Conservation (phyloP, 2,797 vertebrate species). For the Coccyzus lansbergi region DNA sequence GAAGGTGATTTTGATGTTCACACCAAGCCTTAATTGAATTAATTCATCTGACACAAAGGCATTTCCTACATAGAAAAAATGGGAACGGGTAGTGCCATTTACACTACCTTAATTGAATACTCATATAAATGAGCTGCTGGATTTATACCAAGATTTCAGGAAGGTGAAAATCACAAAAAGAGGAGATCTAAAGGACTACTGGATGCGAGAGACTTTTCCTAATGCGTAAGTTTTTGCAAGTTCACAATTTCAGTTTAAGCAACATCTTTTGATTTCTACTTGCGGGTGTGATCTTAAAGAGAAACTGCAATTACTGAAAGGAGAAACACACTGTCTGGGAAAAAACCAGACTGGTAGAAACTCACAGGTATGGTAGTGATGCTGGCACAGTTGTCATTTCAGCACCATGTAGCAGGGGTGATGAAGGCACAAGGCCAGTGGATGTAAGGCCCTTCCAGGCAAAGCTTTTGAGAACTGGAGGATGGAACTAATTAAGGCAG, state of each 20-base stretch:
- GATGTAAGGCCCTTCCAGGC: background rate
- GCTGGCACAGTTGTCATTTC: background rate
- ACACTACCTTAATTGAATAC: background rate
- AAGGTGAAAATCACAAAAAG: background rate
- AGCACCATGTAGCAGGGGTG: background rate
- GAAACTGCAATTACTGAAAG: background rate
- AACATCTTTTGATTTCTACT: background rate
- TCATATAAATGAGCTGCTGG: background rate
- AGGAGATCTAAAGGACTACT: background rate
- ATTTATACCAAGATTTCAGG: background rate
- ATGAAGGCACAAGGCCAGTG: background rate
- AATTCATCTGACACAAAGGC: background rate
- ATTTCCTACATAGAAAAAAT: background rate
- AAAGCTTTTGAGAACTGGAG: background rate
- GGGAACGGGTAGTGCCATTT: background rate
- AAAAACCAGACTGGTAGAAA: background rate
- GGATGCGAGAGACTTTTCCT: background rate
- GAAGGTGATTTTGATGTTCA: background rate
- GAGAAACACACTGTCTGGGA: background rate
- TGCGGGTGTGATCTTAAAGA: background rate
- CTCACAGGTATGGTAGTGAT: background rate
- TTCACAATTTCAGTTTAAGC: background rate
- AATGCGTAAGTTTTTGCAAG: background rate
- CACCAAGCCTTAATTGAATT: background rate
- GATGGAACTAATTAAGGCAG: background rate